Evolutionary conservation across 2,888 invertebrate genomes (phyloP).

Genomic region (Drosophila neutralis): DNA sequence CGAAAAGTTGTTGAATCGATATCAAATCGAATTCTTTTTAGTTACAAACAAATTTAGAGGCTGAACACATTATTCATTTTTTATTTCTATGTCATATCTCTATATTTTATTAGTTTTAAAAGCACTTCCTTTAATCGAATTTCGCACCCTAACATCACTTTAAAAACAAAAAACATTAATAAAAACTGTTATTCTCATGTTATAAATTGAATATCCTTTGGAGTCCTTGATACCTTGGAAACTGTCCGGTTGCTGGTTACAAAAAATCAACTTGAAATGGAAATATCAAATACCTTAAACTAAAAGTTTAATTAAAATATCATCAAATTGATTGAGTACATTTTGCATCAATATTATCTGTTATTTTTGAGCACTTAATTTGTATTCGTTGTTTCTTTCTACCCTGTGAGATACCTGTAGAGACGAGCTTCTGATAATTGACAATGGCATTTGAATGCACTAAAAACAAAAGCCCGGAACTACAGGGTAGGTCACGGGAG

Average conservation of each 20-base stretch:
- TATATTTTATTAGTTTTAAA: too few species aligned
- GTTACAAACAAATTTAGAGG: too few species aligned
- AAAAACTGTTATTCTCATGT: too few species aligned
- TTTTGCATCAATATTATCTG: fast-evolving
- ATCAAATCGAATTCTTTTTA: too few species aligned
- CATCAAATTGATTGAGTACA: background rate
- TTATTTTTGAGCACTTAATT: background rate
- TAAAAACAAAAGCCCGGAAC: slow-evolving; percentile 99
- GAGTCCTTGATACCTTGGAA: background rate
- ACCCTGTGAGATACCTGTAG: slow-evolving; percentile 99
- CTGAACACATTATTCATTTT: too few species aligned
- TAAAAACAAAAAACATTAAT: too few species aligned
- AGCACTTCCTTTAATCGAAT: too few species aligned
- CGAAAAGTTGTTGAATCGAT: too few species aligned
- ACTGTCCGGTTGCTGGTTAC: background rate
- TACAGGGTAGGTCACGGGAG: slow-evolving; percentile 99
- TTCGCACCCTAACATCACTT: too few species aligned
- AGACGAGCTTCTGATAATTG: slow-evolving; percentile 98
- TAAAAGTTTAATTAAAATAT: background rate
- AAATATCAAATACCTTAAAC: background rate
- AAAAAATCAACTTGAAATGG: background rate
- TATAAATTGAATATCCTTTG: too few species aligned
- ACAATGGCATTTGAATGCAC: slow-evolving; percentile 76
- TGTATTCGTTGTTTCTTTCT: slow-evolving; percentile 83
- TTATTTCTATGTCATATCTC: too few species aligned